A percentile compares a stretch with the other conserved stretches of the same genome.
Conservation (phyloP, 2,113 vertebrate species). For the Cheirogaleus medius region DNA sequence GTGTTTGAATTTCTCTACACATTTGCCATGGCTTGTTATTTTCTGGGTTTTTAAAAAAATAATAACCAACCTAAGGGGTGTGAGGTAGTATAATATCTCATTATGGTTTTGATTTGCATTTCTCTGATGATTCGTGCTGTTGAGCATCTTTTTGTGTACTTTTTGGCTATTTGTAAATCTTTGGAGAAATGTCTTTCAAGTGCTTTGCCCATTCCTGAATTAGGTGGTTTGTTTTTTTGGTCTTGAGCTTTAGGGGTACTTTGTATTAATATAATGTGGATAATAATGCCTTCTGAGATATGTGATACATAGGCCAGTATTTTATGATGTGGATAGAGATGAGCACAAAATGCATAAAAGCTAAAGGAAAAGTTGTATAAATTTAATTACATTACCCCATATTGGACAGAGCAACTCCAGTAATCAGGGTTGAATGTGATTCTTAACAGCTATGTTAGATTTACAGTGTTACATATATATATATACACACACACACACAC, state of each 20-base stretch:
- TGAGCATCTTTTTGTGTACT: background rate
- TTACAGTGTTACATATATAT: background rate
- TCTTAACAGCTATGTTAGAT: background rate
- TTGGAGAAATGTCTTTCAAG: too few relatives aligned
- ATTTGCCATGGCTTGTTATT: background rate
- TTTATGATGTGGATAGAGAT: background rate
- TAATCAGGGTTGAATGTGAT: background rate
- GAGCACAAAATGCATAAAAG: background rate
- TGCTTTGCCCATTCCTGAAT: background rate
- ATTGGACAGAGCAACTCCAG: background rate
- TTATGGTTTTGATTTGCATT: too few relatives aligned
- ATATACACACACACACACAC: too few relatives aligned
- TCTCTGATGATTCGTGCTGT: background rate
- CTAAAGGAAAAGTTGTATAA: background rate
- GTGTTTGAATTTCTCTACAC: background rate
- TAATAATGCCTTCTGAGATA: background rate
- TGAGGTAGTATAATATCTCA: too few relatives aligned
- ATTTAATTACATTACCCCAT: background rate
- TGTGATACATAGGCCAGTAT: background rate
- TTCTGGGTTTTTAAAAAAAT: too few relatives aligned
- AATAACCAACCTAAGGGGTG: too few relatives aligned
- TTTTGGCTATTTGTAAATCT: background rate
- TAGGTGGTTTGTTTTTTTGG: background rate
- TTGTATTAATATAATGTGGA: background rate
- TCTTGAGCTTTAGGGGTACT: background rate